Conservation (phyloP, 2,888 invertebrate genomes). For the Idaea straminata region DNA sequence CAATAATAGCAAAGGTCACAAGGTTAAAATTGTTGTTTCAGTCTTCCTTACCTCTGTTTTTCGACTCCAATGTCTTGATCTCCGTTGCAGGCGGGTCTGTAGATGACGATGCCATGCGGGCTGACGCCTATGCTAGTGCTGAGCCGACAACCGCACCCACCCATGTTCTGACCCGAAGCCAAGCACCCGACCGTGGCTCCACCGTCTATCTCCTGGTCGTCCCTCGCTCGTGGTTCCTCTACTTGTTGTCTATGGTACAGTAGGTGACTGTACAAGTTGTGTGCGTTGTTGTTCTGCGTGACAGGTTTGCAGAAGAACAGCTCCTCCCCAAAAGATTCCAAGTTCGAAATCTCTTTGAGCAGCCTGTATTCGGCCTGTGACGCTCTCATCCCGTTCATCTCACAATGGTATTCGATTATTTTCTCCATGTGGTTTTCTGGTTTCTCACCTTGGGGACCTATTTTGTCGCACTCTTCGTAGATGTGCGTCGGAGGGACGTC, state of each 20-base stretch:
- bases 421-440: conserved; percentile 82
- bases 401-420: conserved; percentile 83
- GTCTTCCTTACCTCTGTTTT: conserved; percentile 78
- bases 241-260: conserved; percentile 81
- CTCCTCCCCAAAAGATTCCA: conserved; percentile 92
- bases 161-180: conserved; percentile 63
- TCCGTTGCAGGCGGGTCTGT: conserved; percentile 73
- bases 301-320: conserved; percentile 87
- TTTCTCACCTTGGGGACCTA: conserved; percentile 81
- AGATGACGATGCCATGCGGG: conserved; percentile 89
- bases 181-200: conserved; percentile 71
- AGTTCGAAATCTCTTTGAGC: conserved; percentile 87
- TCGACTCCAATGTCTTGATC: conserved; percentile 82
- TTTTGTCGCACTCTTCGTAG: conserved; percentile 83
- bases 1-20: conserved; percentile 15
- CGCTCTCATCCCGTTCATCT: conserved; percentile 82
- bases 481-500: conserved; percentile 80
- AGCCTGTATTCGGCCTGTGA: conserved; percentile 92
- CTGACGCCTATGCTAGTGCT: conserved; percentile 87
- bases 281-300: conserved; percentile 81
- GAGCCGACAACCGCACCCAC: conserved; percentile 71
- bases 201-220: conserved; percentile 70
- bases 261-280: conserved; percentile 87
- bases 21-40: conserved; percentile 7
- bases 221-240: conserved; percentile 72